Evolutionary conservation across 1,140 invertebrate genomes (phyloP), one percentile per base, ranked within the genome.

Genomic region (Drosophila kikkawai): DNA sequence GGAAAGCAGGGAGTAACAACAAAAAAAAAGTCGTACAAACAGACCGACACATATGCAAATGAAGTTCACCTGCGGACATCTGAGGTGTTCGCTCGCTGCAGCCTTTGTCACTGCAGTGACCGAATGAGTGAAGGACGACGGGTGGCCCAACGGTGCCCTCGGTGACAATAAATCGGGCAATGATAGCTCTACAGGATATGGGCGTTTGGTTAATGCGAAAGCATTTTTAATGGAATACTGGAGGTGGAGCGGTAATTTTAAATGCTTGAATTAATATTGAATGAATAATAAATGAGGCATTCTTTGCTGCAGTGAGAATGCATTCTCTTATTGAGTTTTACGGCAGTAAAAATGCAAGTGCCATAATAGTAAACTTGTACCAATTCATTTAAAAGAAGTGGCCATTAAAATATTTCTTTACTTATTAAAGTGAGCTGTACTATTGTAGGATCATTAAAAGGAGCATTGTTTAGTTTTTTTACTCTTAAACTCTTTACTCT

Each of bases 161-260:
- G 69, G 55, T 77, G 61, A 45, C 73, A 76, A 76, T 76, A 76
- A 76, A 76, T 76, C 74, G 71, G 71, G 34, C 74, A 76, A 76
- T 59, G 73, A 76, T 76, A 76, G 48, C 50, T 36, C 61, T 17
- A 67, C 74, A 76, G 74, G 61, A 76, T 53, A 76, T 41, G 74
- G 74, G 74, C 74, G 74, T 76, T 58, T 73, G 70, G 68, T 73
- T 73, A 73, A 73, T 73, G 45, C 39, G 26, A 51, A 66, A 57
- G 47, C 57, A 44, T 51, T 76, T 55, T 76, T 45, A 76, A 76
- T 76, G 47, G 75, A 67, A 76, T 59, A 57, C 63, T 8, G 9
- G 12, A 36, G 29, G 29, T 7, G 36, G 66, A n/a, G 34, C 4
- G 13, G 9, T 26, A 17, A 41, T 67, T 68, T 68, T 67, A 68